Percentiles rank a stretch among this genome's conserved stretches.
Conservation (phyloP, 2,797 vertebrate genomes). For the Siniperca obscura region DNA sequence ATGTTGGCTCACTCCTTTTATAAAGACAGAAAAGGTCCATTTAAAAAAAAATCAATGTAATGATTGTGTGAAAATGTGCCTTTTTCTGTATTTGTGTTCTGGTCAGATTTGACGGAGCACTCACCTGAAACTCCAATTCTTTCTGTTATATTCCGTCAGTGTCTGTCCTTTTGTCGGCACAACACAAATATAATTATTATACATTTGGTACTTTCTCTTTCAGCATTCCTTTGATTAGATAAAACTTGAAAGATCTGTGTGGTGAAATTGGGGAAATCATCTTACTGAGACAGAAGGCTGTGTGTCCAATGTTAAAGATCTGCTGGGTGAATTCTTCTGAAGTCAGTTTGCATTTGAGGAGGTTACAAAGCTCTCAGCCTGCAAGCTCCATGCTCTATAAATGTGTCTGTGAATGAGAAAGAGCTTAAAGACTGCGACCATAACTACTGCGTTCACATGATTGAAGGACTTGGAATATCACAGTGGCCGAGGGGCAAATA, state of each 20-base stretch:
- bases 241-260: background rate
- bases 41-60: background rate
- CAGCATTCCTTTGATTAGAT: background rate
- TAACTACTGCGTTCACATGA: conserved; percentile 52
- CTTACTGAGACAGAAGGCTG: background rate
- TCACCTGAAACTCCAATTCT: too few relatives aligned
- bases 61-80: too few relatives aligned
- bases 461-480: conserved; percentile 41
- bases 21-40: background rate
- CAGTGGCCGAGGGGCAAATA: conserved; percentile 53
- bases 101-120: too few relatives aligned
- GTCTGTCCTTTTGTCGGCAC: background rate
- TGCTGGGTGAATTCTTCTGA: background rate
- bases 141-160: too few relatives aligned
- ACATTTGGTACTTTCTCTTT: background rate
- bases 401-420: conserved; percentile 5
- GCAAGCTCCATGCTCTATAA: background rate
- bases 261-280: background rate
- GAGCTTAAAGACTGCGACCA: conserved; percentile 29
- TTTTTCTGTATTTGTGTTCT: too few relatives aligned
- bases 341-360: conserved; percentile 8
- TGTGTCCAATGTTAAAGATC: conserved; percentile 6
- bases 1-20: background rate
- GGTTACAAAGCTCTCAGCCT: background rate
- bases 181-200: background rate